Conservation (phyloP, 2,888 invertebrate species). For the Eueremaeus valkanovi region DNA sequence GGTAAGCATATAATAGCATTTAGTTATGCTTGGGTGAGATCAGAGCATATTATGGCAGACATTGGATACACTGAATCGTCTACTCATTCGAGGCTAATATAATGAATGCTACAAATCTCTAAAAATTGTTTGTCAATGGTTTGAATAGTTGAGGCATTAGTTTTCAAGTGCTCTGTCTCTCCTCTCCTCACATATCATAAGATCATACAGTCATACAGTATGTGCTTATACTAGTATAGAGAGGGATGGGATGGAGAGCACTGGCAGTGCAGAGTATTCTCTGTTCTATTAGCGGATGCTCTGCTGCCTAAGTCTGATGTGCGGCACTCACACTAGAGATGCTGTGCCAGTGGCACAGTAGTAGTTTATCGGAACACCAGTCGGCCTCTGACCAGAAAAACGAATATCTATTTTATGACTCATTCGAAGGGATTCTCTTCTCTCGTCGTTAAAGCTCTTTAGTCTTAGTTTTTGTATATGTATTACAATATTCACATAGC, state of each 20-base stretch:
- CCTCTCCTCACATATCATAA: neutral
- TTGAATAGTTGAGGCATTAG: constrained; percentile 21
- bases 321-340: neutral
- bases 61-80: neutral
- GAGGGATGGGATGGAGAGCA: neutral
- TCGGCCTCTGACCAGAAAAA: constrained; percentile 29
- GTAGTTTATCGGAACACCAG: neutral
- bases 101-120: constrained; percentile 10
- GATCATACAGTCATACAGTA: neutral
- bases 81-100: constrained; percentile 6
- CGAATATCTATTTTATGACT: constrained; percentile 26
- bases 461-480: constrained; percentile 17
- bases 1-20: constrained; percentile 8
- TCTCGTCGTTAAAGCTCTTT: constrained; percentile 5
- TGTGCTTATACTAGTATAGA: too few relatives aligned
- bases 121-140: constrained; percentile 25
- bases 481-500: constrained; percentile 31
- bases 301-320: neutral
- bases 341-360: neutral
- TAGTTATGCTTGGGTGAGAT: constrained; percentile 7
- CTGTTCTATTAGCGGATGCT: neutral
- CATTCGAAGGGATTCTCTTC: neutral
- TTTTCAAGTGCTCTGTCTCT: constrained; percentile 14
- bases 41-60: neutral
- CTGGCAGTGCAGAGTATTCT: neutral